Evolutionary conservation across 2,113 vertebrate species (phyloP), one percentile per base, ranked within the genome.

Genomic region (Collichthys lucidus): DNA sequence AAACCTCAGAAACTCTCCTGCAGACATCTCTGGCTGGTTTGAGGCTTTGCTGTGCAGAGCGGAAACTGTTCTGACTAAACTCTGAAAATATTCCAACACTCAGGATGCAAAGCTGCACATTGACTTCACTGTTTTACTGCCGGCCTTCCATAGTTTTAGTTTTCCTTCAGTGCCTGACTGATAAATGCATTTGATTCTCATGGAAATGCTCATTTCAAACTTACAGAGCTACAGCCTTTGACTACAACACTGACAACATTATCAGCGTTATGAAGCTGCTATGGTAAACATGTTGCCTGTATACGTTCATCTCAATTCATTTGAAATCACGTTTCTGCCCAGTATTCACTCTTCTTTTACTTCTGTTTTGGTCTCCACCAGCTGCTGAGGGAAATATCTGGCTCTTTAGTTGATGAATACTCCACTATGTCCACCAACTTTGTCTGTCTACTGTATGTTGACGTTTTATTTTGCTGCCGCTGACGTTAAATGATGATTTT

Each of bases 21-120:
- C 53, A 79, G 64, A 79, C 65, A 16, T 55, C 10, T 74, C 8
- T 62, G 69, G 56, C 65, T 19, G 61, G n/a, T 44, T 42, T 1
- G 20, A 64, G 22, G 35, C 19, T 53, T 77, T 35, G 16, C 49
- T 53, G 50, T 44, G 53, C 59, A 11, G 65, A 19, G 22, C 42
- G 66, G 53, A 66, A 80, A 80, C 70, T 56, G 47, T 8, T 15
- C 44, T 4, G 16, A 26, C 42, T 42, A 11, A 5, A 55, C 55
- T 46, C 63, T 55, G 64, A 62, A 35, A 44, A 19, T 6, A 70
- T n/a, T 53, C 35, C 46, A 44, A 0, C 57, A 7, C 24, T 29
- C 17, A 29, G 46, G 55, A 46, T 15, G 35, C 68, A 55, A 53
- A 12, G 68, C 61, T 17, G 61, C 68, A 6, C 17, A 14, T 15